Base-by-base conservation (phyloP, 2,797 vertebrate species). In the Chaenodraco wilsoni region DNA sequence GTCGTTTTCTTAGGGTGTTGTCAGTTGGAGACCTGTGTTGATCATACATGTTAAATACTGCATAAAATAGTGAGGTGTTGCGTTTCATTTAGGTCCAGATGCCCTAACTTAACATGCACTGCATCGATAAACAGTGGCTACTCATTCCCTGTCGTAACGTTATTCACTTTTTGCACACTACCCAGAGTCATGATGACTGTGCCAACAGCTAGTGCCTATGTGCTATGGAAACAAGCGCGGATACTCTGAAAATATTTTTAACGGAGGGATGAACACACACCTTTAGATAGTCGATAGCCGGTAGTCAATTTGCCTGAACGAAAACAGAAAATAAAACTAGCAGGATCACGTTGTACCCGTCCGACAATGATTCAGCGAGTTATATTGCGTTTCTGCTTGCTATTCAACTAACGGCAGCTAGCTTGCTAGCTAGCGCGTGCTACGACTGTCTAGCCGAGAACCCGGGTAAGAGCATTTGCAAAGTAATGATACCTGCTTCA, bases 331-430 rank as follows among this genome's bases (percentile, higher is more conserved):
- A 78, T 69, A 82, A 79, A 89, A 88, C 82, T 89, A 80, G 84
- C 88, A 81, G 90, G 91, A 92, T 94, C 91, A 91, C 90, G 90
- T 74, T 90, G 87, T 91, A 91, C 72, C 55, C 74, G 77, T 83
- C 81, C 79, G 88, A 85, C 92, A 92, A 94, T 95, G 94, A 95
- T 95, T 95, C 95, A 95, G 95, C 94, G 92, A 88, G 88, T 94
- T 94, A 90, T 93, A 93, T 69, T 85, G 89, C 92, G 87, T 90
- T 92, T 91, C 77, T 84, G 88, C 87, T 79, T 40, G 87, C 86
- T 85, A 67, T 82, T 84, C 77, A 75, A 79, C 74, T 77, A 87
- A 76, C 72, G 72, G 66, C 45, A 62, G 92, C 89, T 93, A 84
- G 88, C 84, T n/a, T 23, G 76, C 83, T 65, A 88, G 89, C 91